Evolutionary conservation across 2,113 vertebrate genomes (phyloP), one percentile per base, ranked within the genome.

Genomic region (Rana temporaria): DNA sequence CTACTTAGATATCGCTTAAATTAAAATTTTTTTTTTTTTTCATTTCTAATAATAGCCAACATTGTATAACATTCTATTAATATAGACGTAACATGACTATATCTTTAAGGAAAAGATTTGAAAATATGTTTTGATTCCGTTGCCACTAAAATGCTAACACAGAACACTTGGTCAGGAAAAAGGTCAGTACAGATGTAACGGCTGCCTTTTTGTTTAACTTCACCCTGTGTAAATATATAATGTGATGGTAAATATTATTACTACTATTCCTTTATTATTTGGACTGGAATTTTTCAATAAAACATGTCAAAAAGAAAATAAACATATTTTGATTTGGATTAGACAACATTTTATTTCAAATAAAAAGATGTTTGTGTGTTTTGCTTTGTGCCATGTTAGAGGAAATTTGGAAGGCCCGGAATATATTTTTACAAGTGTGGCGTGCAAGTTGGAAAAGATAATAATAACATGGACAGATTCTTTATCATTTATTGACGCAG

Each of bases 231-330:
- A 74, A 82, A 74, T 82, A 82, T 82, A 82, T 74, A 74, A 82
- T 57, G 70, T 75, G 70, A 74, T 67, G 52, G 53, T 82, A 82
- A 74, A 82, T 82, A 74, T 75, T 82, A 82, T 82, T 75, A 42
- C 62, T 66, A 26, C 78, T 82, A 74, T 67, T 82, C 30, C 69
- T n/a, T 74, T 82, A 74, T 57, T 67, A 82, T 82, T 82, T 74
- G 48, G 52, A 57, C 26, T 57, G 52, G 52, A 30, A 74, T 75
- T 67, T 72, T 72, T 81, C 38, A 81, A 81, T 81, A 72, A 81
- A 72, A 81, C 68, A 81, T 52, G 18, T 75, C 70, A 48, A 75
- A 82, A 67, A 19, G 48, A 82, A 82, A 82, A 82, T 62, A 82
- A 82, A 82, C 59, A 75, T 38, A 72, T 64, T 63, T 82, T 65